Conservation (phyloP, 2,797 vertebrate species). For the Pangasius djambal region DNA sequence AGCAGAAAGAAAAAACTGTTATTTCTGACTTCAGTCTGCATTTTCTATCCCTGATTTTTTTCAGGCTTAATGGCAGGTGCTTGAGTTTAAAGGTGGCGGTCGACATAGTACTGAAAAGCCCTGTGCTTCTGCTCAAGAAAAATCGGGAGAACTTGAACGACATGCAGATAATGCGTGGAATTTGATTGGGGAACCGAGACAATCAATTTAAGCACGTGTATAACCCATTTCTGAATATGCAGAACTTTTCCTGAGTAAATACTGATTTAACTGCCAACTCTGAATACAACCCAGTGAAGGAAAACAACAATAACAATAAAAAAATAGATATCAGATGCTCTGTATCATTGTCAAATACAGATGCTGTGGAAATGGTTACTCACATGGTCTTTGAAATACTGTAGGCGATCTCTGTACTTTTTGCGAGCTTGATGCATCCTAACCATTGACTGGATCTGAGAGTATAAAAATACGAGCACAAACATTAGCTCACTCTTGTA, state of each 20-base stretch:
- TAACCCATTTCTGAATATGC: background rate
- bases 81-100: background rate
- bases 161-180: background rate
- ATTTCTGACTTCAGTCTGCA: background rate
- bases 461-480: background rate
- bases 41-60: background rate
- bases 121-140: background rate
- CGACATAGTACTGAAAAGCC: background rate
- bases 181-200: background rate
- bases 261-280: background rate
- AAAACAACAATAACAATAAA: background rate
- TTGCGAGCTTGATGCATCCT: slow-evolving; percentile 95
- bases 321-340: background rate
- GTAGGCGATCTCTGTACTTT: slow-evolving; percentile 87
- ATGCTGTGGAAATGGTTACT: slow-evolving; percentile 59
- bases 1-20: background rate
- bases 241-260: background rate
- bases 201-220: background rate
- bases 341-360: background rate
- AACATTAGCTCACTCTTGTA: background rate
- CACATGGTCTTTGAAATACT: slow-evolving; percentile 94
- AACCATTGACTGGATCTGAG: slow-evolving; percentile 91
- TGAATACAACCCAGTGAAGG: background rate
- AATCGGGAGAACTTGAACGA: background rate
- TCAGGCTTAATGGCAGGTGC: background rate